Percentiles rank a stretch among this genome's conserved stretches.
Conservation (phyloP, 2,888 invertebrate species). For the Tanytarsus gracilentus region DNA sequence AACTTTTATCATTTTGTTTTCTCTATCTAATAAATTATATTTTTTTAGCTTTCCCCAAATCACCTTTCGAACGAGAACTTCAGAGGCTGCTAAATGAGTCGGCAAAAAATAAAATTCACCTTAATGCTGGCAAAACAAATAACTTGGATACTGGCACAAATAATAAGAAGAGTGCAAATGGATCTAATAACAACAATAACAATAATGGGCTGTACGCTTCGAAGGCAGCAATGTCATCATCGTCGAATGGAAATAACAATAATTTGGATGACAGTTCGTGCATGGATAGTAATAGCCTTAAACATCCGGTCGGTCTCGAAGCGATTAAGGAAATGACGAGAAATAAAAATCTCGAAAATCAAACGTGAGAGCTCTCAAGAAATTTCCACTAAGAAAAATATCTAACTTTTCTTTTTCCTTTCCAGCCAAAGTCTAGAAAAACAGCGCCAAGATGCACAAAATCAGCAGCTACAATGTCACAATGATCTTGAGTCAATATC, state of each 20-base stretch:
- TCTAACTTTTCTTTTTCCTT: not conserved
- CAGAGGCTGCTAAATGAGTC: conserved; percentile 65
- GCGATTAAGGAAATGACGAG: conserved; percentile 67
- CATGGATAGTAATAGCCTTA: conserved; percentile 32
- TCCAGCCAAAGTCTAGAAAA: conserved; percentile 17
- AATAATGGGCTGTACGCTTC: conserved; percentile 35
- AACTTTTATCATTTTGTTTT: not conserved
- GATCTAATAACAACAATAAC: conserved; percentile 38
- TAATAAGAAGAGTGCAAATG: conserved; percentile 36
- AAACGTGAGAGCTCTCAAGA: conserved; percentile 37
- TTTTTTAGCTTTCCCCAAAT: conserved; percentile 36
- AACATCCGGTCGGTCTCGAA: conserved; percentile 65
- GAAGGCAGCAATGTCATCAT: too few relatives aligned
- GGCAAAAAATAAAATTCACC: conserved; percentile 24
- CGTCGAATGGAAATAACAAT: conserved; percentile 38
- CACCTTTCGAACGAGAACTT: conserved; percentile 70
- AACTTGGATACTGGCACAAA: conserved; percentile 15
- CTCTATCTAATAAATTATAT: not conserved
- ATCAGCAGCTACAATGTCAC: not conserved
- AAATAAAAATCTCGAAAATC: conserved; percentile 45
- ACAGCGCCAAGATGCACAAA: not conserved
- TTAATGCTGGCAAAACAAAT: conserved; percentile 2
- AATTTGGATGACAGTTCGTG: conserved; percentile 29
- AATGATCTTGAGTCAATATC: conserved; percentile 24
- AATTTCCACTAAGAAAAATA: not conserved